Base-by-base conservation (phyloP, 2,888 invertebrate genomes). In the Elysia crispata region DNA sequence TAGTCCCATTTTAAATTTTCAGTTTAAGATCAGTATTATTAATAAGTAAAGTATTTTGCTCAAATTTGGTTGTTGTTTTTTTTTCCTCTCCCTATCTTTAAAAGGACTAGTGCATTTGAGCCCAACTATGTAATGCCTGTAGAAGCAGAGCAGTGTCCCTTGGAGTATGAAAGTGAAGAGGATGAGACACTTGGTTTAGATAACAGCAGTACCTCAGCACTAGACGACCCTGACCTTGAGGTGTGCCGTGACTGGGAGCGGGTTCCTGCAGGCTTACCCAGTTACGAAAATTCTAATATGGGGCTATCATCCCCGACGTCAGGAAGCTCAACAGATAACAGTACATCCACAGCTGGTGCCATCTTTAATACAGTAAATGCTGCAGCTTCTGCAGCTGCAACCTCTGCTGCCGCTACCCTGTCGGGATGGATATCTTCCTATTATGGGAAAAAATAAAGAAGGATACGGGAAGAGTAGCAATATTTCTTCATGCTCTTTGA, bases 171-270 rank as follows among this genome's bases (percentile, higher is more conserved):
- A 77, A 90, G 90, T 79, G 90, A 90, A 18, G 90, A 90, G 41
- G 94, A 95, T 87, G 94, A 95, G 0, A 41, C 11, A 11, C 5
- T 11, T 41, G 41, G 41, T 11, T 94, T 82, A 11, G 82, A 95
- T 0, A 95, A 95, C 85, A 94, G 93, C 82, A 93, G 95, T 84
- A 74, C 57, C 49, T 69, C 74, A 0, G 62, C 62, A 28, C 41
- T 41, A 41, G 41, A 41, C 41, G 41, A 41, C 11, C 72, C 75
- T 0, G 81, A 81, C 31, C 0, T 83, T n/a, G 88, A 89, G 28
- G 94, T 96, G 82, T 94, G 95, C 87, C 95, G 95, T 92, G 97
- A 95, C 90, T 96, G 96, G 96, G 96, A 96, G 92, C 94, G 95
- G 80, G 95, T 96, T 1, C 80, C 80, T 23, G n/a, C 76, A 70